Conservation (phyloP, 2,888 invertebrate species). For the Pterostichus madidus region DNA sequence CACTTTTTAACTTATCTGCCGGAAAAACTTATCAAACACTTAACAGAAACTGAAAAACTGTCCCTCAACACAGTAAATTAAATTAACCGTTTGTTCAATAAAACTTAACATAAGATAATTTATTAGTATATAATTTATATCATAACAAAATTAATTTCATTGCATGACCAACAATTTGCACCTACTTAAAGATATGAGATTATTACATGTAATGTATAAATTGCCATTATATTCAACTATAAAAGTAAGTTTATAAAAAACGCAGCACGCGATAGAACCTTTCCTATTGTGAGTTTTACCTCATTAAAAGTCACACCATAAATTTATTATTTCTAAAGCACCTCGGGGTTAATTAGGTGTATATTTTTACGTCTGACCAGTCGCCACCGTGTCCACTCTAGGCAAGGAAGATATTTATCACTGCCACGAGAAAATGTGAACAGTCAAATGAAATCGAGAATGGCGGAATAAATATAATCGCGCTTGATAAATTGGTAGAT, state of each 20-base stretch:
- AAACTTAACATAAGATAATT: no score
- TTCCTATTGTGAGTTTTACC: conserved; percentile 14
- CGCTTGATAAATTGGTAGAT: conserved; percentile 45
- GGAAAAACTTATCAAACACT: no score
- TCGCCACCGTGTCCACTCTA: conserved; percentile 16
- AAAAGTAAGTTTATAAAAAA: conserved; percentile 13
- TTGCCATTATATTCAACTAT: conserved; percentile 8
- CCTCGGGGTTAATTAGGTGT: conserved; percentile 33
- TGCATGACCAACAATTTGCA: conserved; percentile 16
- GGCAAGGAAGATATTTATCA: conserved; percentile 56
- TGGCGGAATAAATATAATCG: conserved; percentile 34
- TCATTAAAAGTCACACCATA: conserved; percentile 26
- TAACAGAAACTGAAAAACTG: no score
- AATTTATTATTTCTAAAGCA: conserved; percentile 41
- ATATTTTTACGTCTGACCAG: conserved; percentile 12
- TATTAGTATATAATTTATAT: not conserved
- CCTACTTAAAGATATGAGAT: conserved; percentile 20
- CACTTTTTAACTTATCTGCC: no score
- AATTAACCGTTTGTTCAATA: no score
- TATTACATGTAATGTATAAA: conserved; percentile 6
- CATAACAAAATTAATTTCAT: not conserved
- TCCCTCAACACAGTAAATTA: no score
- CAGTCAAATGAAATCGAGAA: conserved; percentile 32
- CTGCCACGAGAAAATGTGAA: conserved; percentile 38
- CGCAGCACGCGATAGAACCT: conserved; percentile 29